Conservation (phyloP, 1,140 invertebrate genomes). For the Marisa cornuarietis region DNA sequence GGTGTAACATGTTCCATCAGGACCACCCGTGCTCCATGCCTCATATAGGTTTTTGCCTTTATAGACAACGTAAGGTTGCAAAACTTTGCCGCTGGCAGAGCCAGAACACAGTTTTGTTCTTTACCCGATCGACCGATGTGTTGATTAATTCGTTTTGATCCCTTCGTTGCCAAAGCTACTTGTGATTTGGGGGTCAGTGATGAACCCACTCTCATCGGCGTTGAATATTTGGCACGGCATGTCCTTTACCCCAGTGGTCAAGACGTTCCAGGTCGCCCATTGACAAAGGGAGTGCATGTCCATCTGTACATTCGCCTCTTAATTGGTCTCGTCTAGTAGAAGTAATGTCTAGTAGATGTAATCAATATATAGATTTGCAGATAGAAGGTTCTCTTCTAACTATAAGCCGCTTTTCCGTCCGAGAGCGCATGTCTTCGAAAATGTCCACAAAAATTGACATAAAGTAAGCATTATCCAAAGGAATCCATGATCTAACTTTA, state of each 20-base stretch:
- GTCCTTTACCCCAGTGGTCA: not conserved
- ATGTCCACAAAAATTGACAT: too few species aligned
- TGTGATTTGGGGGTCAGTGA: conserved; percentile 8
- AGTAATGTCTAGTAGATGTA: too few species aligned
- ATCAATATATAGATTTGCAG: too few species aligned
- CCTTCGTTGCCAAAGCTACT: conserved; percentile 4
- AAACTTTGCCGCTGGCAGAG: conserved; percentile 15
- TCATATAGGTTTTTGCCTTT: conserved; percentile 26
- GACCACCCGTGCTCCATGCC: conserved; percentile 25
- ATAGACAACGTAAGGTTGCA: conserved; percentile 26
- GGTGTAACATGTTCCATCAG: conserved; percentile 14
- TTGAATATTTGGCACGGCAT: conserved; percentile 19
- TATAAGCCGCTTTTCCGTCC: too few species aligned
- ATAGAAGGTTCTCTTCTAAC: too few species aligned
- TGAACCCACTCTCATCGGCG: conserved; percentile 25
- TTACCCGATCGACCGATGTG: conserved; percentile 14
- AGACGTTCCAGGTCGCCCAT: too few species aligned
- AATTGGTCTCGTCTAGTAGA: not conserved
- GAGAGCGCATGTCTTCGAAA: too few species aligned
- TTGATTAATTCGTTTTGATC: conserved; percentile 12
- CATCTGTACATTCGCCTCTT: too few species aligned
- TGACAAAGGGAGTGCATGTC: too few species aligned
- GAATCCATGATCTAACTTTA: too few species aligned
- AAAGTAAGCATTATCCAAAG: too few species aligned
- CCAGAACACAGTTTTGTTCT: conserved; percentile 7